These are phyloP conservation scores for Chironomus riparius DNA, from an alignment of 2,888 invertebrate genomes.

Conservation along the genomic window DNA sequence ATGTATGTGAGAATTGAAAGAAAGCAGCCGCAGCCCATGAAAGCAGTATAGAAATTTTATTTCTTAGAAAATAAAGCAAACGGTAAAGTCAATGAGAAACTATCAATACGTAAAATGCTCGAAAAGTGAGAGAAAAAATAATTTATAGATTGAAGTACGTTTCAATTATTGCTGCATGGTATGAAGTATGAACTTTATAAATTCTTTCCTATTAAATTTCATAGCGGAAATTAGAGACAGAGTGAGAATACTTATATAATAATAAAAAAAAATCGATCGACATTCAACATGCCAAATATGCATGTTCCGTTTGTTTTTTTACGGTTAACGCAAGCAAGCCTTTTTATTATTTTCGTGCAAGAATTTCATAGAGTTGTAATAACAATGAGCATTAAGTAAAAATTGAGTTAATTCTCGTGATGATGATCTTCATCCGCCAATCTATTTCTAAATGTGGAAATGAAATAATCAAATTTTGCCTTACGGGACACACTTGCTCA, in stretches of 20 bases:
- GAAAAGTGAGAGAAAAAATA: not conserved
- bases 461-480: conserved; percentile 24
- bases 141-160: not conserved
- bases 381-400: not conserved
- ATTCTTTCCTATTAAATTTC: conserved; percentile 6
- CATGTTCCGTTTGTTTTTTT: conserved; percentile 4
- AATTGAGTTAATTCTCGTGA: not conserved
- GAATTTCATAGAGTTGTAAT: not conserved
- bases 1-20: not conserved
- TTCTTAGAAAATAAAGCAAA: not conserved
- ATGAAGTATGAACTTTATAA: not conserved
- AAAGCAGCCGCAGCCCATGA: not conserved
- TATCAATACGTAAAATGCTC: not conserved
- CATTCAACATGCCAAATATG: conserved; percentile 1
- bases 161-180: not conserved
- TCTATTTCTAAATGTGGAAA: conserved; percentile 1
- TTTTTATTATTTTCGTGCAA: not conserved
- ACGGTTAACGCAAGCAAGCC: not conserved
- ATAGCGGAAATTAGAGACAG: not conserved
- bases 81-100: not conserved
- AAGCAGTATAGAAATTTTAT: not conserved
- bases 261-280: not conserved
- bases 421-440: conserved; percentile 8
- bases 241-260: not conserved
- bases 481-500: not conserved